A percentile compares a stretch with the other conserved stretches of the same genome.
phyloP scores from a whole-genome alignment of 2,113 vertebrate genomes.

The Capreolus pygargus region DNA sequence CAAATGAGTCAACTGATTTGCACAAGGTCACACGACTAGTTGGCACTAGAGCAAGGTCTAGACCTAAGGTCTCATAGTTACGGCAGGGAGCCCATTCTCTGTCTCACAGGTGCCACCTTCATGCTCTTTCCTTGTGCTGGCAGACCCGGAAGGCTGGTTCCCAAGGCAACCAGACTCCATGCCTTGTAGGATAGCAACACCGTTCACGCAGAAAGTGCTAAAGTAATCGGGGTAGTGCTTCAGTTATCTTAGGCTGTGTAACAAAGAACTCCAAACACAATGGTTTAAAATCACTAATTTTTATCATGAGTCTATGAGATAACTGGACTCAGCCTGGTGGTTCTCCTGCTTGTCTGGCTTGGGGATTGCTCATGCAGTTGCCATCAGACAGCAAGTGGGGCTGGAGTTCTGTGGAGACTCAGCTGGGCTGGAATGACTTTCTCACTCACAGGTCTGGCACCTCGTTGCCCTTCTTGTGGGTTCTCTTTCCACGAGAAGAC shows the following conservation, averaged over 20 bases:
- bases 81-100: not conserved
- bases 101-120: not conserved
- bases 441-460: not conserved
- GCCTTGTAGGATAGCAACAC: not conserved
- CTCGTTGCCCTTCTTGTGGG: not conserved
- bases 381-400: no score
- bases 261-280: not conserved
- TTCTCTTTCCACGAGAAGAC: not conserved
- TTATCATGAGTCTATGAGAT: not conserved
- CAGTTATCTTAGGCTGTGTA: not conserved
- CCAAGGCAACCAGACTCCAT: not conserved
- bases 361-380: rapidly evolving
- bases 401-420: not conserved
- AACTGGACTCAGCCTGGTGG: not conserved
- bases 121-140: not conserved
- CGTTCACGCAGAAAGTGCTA: not conserved
- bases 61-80: not conserved
- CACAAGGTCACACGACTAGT: not conserved
- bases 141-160: not conserved
- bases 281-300: not conserved
- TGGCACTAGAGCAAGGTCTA: not conserved
- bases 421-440: not conserved
- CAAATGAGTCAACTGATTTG: not conserved
- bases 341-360: not conserved
- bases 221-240: not conserved